phyloP scores from a whole-genome alignment of 1,140 invertebrate species.

The Drosophila funebris region DNA sequence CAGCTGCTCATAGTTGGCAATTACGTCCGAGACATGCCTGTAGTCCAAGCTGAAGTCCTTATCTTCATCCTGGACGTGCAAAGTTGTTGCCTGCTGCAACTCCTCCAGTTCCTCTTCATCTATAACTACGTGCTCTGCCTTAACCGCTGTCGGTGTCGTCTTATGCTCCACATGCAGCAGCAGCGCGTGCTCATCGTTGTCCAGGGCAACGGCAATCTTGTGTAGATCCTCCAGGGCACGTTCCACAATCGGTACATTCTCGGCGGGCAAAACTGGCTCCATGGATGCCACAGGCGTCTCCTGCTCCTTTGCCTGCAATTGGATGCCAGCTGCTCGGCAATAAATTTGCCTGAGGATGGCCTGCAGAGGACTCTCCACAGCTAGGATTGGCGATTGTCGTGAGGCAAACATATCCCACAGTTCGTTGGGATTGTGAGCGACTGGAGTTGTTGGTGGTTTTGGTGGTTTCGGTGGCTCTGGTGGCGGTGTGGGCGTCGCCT shows the following conservation, averaged over 20 bases:
- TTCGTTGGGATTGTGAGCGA: conserved; percentile 41
- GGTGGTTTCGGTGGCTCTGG: conserved; percentile 9
- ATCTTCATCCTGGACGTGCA: conserved; percentile 2
- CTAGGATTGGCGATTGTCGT: conserved; percentile 60
- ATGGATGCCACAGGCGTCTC: background rate
- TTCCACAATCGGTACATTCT: conserved; percentile 79
- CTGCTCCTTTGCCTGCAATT: conserved; percentile 29
- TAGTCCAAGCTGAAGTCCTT: conserved; percentile 31
- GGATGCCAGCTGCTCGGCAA: conserved; percentile 55
- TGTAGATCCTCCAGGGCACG: conserved; percentile 70
- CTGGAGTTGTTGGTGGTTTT: background rate
- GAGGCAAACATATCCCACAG: conserved; percentile 66
- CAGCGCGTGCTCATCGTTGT: conserved; percentile 24
- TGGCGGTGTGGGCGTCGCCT: conserved; percentile 24
- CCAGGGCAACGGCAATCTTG: conserved; percentile 56
- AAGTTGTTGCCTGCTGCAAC: background rate
- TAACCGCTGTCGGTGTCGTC: conserved; percentile 50
- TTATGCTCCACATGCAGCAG: conserved; percentile 51
- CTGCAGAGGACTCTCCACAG: conserved; percentile 69
- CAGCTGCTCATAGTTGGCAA: conserved; percentile 77
- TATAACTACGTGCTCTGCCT: conserved; percentile 65
- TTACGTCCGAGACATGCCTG: conserved; percentile 71
- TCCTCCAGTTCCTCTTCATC: conserved; percentile 31
- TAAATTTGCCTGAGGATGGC: conserved; percentile 72
- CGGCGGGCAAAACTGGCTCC: conserved; percentile 27